These are phyloP conservation scores for Chionomys nivalis DNA, from an alignment of 2,113 vertebrate genomes.

Conservation along the genomic window DNA sequence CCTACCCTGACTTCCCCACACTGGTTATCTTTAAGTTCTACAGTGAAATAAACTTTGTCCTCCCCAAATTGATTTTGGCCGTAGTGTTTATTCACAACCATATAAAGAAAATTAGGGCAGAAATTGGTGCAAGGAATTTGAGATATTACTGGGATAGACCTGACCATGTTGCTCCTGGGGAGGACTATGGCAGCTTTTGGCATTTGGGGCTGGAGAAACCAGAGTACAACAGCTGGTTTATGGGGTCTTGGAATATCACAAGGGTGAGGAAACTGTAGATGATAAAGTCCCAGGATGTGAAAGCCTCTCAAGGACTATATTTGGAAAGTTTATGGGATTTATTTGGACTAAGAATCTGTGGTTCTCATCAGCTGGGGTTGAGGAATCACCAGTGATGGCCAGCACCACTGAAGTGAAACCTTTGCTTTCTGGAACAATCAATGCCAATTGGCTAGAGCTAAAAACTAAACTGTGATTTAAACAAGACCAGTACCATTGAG, in stretches of 20 bases:
- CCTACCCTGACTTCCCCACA: background rate
- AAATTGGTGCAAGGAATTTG: background rate
- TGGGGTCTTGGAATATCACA: background rate
- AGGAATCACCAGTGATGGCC: background rate
- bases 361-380: background rate
- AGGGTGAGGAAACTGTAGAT: background rate
- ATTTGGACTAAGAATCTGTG: background rate
- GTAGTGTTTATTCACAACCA: background rate
- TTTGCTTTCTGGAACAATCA: background rate
- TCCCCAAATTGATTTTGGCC: background rate
- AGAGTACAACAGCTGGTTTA: background rate
- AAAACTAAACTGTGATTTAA: background rate
- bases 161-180: background rate
- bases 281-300: background rate
- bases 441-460: background rate
- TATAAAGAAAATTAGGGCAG: background rate
- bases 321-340: background rate
- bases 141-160: background rate
- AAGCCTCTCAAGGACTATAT: no score
- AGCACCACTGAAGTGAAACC: background rate
- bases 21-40: background rate
- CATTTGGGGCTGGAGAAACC: background rate
- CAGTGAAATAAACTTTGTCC: background rate
- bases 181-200: background rate
- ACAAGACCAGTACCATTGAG: background rate